Evolutionary conservation across 2,888 invertebrate genomes (phyloP), one percentile per base, ranked within the genome.

Genomic region (Auanema sp.): DNA sequence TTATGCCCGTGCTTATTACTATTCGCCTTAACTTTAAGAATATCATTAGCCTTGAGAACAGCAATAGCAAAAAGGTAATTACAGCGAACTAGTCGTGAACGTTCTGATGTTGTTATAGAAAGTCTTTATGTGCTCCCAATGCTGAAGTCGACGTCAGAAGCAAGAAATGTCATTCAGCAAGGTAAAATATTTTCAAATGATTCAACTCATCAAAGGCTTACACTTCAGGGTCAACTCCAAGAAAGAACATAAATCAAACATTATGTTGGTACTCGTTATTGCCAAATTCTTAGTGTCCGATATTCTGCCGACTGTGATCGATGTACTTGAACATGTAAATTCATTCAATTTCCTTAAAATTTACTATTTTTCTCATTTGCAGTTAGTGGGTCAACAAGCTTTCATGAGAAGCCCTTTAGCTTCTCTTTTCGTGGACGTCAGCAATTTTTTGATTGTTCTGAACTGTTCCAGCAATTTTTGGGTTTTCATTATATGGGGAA

Each of bases 391-490:
- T 10, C 69, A 75, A 44, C 60, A 75, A 8, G 75, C 71, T 11
- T 81, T 81, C 64, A 77, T 79, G 77, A 50, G 68, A 18, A 76
- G 76, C 47, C 68, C 77, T 25, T 60, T 78, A 61, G 81, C 81
- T 43, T 81, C 81, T n/a, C 64, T 81, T 3, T 76, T 78, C 61
- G 81, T 81, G 11, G 81, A 81, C 64, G 65, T 81, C 43, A 75
- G 75, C 60, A 81, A 81, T 58, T 80, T 81, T 62, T 68, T 81
- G 12, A 70, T 81, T 16, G 81, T 82, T 6, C 68, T 82, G 53
- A 81, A 81, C 55, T 82, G 81, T 65, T 78, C 80, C 24, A 77
- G 78, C 23, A 81, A 81, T 64, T 81, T 81, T 61, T 81, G 79
- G 80, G 79, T 81, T 16, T 81, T 82, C 66, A 68, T 81, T 24